A percentile compares a stretch with the other conserved stretches of the same genome.
These are phyloP conservation scores for Gouania willdenowi DNA, from an alignment of 2,797 vertebrate genomes.

Conservation along the genomic window DNA sequence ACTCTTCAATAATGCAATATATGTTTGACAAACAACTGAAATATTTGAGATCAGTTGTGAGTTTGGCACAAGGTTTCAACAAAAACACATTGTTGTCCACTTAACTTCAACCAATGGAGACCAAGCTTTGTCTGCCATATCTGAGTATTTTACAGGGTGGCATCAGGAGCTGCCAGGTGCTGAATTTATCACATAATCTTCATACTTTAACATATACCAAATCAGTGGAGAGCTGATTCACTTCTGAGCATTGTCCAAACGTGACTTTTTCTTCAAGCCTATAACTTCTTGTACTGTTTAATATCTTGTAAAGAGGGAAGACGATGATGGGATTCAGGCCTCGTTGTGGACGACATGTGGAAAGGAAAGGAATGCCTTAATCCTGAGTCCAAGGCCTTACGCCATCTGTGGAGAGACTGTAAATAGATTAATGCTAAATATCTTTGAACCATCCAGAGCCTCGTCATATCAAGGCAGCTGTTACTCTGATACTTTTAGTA, in stretches of 20 bases:
- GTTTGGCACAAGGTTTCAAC: conserved; percentile 67
- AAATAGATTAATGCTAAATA: conserved; percentile 65
- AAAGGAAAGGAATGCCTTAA: conserved; percentile 78
- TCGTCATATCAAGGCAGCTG: conserved; percentile 75
- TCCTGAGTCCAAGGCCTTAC: conserved; percentile 74
- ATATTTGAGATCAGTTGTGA: conserved; percentile 45
- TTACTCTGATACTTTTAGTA: conserved; percentile 65
- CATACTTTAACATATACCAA: conserved; percentile 73
- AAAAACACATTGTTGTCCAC: conserved; percentile 50
- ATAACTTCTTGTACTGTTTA: conserved; percentile 78
- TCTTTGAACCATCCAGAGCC: conserved; percentile 65
- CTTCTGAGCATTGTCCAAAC: conserved; percentile 64
- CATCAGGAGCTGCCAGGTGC: conserved; percentile 76
- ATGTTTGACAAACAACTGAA: conserved; percentile 49
- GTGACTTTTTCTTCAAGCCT: conserved; percentile 67
- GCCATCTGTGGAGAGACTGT: conserved; percentile 71
- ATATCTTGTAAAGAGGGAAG: conserved; percentile 66
- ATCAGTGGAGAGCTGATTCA: conserved; percentile 64
- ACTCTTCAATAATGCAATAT: conserved; percentile 76
- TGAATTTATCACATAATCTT: conserved; percentile 77
- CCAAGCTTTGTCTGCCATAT: conserved; percentile 72
- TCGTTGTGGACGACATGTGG: conserved; percentile 58
- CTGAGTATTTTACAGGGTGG: conserved; percentile 65
- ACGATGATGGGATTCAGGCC: conserved; percentile 58
- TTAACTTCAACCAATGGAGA: conserved; percentile 66